phyloP scores from a whole-genome alignment of 2,888 invertebrate genomes.

The Chirona hameri region DNA sequence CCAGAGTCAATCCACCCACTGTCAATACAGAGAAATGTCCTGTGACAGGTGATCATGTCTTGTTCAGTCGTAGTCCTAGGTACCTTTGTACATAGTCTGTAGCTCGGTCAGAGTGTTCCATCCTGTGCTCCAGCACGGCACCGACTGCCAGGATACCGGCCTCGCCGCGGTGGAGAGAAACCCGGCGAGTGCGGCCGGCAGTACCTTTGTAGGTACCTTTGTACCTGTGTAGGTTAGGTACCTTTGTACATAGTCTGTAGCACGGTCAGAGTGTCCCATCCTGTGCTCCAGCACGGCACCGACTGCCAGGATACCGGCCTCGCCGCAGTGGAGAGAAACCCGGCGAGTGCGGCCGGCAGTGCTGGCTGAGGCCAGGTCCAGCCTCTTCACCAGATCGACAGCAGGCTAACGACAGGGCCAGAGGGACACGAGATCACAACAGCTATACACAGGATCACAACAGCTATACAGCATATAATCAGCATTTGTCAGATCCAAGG shows the following conservation, averaged over 20 bases:
- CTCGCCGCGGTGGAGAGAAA: slow-evolving; percentile 67
- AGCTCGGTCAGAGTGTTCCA: slow-evolving; percentile 54
- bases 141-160: slow-evolving; percentile 63
- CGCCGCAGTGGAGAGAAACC: slow-evolving; percentile 66
- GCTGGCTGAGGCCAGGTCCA: background rate
- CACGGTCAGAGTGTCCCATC: slow-evolving; percentile 55
- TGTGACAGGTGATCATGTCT: no score
- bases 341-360: slow-evolving; percentile 40
- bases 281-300: slow-evolving; percentile 58
- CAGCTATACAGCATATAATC: background rate
- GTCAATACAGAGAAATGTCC: no score
- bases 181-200: slow-evolving; percentile 43
- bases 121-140: slow-evolving; percentile 57
- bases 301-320: slow-evolving; percentile 62
- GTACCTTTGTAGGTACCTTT: no score
- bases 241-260: background rate
- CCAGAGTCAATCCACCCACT: no score
- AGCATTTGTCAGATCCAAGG: no score
- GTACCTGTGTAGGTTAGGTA: no score
- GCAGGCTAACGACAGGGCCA: no score
- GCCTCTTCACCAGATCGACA: background rate
- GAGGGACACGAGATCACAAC: no score
- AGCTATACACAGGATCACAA: background rate
- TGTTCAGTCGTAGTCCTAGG: no score
- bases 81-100: background rate